Percentiles rank a stretch among this genome's conserved stretches.
Evolutionary conservation across 2,113 vertebrate species (phyloP).

Genomic region (Myocastor coypus): DNA sequence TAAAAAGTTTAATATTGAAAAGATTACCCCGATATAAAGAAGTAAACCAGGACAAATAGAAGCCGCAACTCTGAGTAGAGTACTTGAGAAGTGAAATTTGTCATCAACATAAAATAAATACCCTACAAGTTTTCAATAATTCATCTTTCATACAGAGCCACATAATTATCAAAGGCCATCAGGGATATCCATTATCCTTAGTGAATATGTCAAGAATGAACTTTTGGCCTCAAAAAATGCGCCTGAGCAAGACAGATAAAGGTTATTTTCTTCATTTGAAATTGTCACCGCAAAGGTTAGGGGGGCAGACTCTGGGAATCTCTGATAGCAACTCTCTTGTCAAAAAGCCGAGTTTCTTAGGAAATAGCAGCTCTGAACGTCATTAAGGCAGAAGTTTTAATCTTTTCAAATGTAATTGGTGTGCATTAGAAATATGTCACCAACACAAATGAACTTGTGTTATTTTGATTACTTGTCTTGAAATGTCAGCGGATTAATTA

Average conservation of each 20-base stretch:
- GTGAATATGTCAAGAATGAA: conserved; percentile 68
- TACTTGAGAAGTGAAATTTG: conserved; percentile 1
- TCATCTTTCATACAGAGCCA: conserved; percentile 55
- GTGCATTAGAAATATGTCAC: not conserved
- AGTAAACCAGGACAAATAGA: not conserved
- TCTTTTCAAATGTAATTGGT: not conserved
- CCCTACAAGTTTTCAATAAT: conserved; percentile 34
- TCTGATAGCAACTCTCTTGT: conserved; percentile 49
- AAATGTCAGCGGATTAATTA: conserved; percentile 16
- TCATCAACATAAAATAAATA: conserved; percentile 48
- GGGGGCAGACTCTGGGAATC: not conserved
- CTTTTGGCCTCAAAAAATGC: conserved; percentile 52
- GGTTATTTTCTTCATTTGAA: conserved; percentile 70
- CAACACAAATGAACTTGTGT: conserved; percentile 39
- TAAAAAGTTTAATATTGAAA: not conserved
- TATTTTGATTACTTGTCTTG: conserved; percentile 60
- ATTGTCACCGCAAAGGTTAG: conserved; percentile 66
- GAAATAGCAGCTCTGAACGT: not conserved
- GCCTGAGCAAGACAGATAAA: conserved; percentile 69
- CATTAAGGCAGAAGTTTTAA: conserved; percentile 41
- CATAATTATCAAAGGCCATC: conserved; percentile 73
- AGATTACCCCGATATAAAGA: not conserved
- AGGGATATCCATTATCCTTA: conserved; percentile 66
- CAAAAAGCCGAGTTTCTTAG: conserved; percentile 33
- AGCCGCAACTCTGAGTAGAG: not conserved